Conservation (phyloP, 2,888 invertebrate species). For the Amitus sp. region DNA sequence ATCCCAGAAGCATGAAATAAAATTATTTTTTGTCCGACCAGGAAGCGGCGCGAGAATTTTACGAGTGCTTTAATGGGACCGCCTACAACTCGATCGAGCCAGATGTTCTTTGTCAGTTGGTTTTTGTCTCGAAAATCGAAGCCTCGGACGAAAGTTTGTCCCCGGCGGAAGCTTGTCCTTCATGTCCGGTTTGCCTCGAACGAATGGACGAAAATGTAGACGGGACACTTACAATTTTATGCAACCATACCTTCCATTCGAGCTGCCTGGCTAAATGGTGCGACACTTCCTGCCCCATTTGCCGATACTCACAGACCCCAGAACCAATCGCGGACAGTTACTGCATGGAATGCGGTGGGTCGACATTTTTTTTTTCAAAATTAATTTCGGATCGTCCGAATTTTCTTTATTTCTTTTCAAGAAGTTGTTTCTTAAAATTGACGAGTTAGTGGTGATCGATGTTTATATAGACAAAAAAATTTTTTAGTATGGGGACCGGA, state of each 20-base stretch:
- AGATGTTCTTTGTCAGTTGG: constrained; percentile 89
- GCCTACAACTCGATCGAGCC: constrained; percentile 95
- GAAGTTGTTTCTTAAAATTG: too few species aligned
- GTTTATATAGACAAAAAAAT: too few species aligned
- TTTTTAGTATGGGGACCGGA: too few species aligned
- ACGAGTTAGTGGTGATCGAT: too few species aligned
- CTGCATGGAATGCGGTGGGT: constrained; percentile 75
- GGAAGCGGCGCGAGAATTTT: constrained; percentile 90
- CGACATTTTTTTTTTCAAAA: constrained; percentile 4
- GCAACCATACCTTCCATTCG: constrained; percentile 98
- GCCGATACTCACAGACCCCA: constrained; percentile 88
- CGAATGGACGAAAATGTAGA: constrained; percentile 99
- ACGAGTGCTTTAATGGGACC: constrained; percentile 89
- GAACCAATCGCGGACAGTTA: constrained; percentile 77
- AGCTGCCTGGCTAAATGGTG: constrained; percentile 96
- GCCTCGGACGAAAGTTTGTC: constrained; percentile 83
- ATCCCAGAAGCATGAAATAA: too few species aligned
- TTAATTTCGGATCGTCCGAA: too few species aligned
- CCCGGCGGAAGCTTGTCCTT: constrained; percentile 92
- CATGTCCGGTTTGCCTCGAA: constrained; percentile 96
- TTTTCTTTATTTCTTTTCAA: too few species aligned
- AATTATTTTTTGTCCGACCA: constrained; percentile 58
- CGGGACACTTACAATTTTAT: constrained; percentile 95
- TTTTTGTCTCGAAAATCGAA: constrained; percentile 94
- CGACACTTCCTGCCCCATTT: constrained; percentile 98